Percentiles rank a stretch among this genome's conserved stretches.
Conservation (phyloP, 2,888 invertebrate species). For the Sabellastarte sp. region DNA sequence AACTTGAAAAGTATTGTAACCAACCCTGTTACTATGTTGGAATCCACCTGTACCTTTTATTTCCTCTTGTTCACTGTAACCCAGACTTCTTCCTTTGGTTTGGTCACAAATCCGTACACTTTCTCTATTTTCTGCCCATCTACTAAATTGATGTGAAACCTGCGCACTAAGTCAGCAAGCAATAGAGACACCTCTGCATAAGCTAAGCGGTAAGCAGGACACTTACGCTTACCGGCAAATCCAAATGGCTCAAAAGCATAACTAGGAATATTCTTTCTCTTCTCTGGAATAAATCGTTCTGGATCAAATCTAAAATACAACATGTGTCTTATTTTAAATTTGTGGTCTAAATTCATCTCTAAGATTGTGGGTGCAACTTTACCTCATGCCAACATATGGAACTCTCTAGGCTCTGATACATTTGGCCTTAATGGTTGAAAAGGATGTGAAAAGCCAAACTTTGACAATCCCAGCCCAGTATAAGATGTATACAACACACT, state of each 20-base stretch:
- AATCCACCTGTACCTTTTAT: too few species aligned
- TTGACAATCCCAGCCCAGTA: too few species aligned
- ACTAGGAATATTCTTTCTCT: constrained; percentile 34
- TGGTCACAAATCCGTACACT: constrained; percentile 52
- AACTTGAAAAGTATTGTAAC: too few species aligned
- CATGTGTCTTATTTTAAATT: too few species aligned
- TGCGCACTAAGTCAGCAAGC: constrained; percentile 42
- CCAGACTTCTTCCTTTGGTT: constrained; percentile 43
- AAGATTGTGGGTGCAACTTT: too few species aligned
- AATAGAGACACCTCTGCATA: constrained; percentile 42
- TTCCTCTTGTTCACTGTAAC: neutral
- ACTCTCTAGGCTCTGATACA: too few species aligned
- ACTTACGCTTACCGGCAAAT: constrained; percentile 55
- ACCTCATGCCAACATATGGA: too few species aligned
- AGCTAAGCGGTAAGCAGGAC: constrained; percentile 43
- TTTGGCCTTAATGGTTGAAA: too few species aligned
- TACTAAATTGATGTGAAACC: constrained; percentile 47
- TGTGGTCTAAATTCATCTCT: too few species aligned
- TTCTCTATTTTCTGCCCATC: constrained; percentile 51
- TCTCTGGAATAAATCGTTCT: constrained; percentile 46
- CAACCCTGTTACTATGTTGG: too few species aligned
- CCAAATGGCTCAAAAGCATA: constrained; percentile 57
- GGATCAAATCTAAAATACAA: constrained; percentile 55
- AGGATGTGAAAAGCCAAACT: too few species aligned
- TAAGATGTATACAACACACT: too few species aligned